Evolutionary conservation across 2,797 vertebrate species (phyloP).

Genomic region (Leptatherina wallacei): DNA sequence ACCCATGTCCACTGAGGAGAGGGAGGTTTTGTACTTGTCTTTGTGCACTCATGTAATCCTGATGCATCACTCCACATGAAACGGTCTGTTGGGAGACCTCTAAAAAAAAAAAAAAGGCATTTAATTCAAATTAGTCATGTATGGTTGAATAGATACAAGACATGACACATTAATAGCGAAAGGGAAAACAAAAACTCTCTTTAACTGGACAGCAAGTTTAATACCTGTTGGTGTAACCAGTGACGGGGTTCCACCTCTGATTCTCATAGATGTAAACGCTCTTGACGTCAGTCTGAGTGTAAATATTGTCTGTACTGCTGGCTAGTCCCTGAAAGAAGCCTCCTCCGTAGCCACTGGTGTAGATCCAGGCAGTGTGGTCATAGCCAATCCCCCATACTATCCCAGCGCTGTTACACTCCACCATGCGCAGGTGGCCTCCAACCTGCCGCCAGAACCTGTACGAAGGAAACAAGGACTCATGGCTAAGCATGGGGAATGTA

Average conservation of each 20-base stretch:
- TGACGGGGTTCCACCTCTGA: constrained; percentile 97
- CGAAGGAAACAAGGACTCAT: not conserved
- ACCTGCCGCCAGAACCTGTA: constrained; percentile 96
- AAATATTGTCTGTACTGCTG: constrained; percentile 90
- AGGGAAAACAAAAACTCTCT: not conserved
- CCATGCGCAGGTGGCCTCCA: constrained; percentile 90
- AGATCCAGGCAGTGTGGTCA: constrained; percentile 93
- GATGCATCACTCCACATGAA: constrained; percentile 98
- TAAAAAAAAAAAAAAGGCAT: constrained; percentile 58
- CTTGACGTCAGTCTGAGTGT: constrained; percentile 92
- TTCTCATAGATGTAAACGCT: constrained; percentile 95
- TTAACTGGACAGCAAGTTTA: not conserved
- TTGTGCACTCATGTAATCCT: constrained; percentile 94
- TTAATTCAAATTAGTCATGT: not conserved
- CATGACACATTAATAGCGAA: not conserved
- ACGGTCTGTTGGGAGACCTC: constrained; percentile 95
- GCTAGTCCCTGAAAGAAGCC: constrained; percentile 91
- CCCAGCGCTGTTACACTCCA: constrained; percentile 90
- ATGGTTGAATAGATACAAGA: not conserved
- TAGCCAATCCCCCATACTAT: constrained; percentile 95
- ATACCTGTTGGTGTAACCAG: constrained; percentile 93
- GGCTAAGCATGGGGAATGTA: not conserved
- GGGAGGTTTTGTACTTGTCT: constrained; percentile 89
- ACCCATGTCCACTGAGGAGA: constrained; percentile 98
- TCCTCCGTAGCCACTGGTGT: constrained; percentile 92